These are phyloP conservation scores for Cenopis cana DNA, from an alignment of 2,888 invertebrate species.

Conservation along the genomic window DNA sequence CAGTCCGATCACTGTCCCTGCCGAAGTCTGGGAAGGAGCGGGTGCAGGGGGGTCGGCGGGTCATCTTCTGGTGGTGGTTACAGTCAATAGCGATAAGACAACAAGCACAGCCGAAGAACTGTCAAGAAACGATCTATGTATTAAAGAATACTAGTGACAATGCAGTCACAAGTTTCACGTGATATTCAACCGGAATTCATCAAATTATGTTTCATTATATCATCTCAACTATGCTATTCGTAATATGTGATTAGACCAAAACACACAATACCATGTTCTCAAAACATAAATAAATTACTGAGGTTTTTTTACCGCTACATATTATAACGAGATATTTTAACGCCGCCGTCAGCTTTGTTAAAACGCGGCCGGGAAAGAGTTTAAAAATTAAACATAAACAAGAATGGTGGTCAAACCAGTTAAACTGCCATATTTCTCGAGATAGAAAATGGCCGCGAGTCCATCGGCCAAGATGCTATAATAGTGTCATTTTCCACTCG, in stretches of 20 bases:
- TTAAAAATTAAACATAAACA: constrained; percentile 42
- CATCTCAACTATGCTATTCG: background rate
- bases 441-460: constrained; percentile 43
- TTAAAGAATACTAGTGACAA: constrained; percentile 60
- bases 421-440: constrained; percentile 44
- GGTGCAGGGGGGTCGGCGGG: constrained; percentile 58
- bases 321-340: constrained; percentile 16
- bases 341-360: constrained; percentile 19
- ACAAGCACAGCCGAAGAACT: constrained; percentile 68
- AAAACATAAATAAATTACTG: background rate
- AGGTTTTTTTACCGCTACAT: background rate
- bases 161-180: constrained; percentile 31
- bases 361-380: constrained; percentile 35
- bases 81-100: constrained; percentile 77
- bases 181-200: background rate
- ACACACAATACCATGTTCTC: no score
- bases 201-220: background rate
- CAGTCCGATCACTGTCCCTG: constrained; percentile 69
- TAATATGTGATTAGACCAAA: background rate
- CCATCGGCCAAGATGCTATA: constrained; percentile 43
- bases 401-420: constrained; percentile 45
- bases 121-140: constrained; percentile 72
- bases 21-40: constrained; percentile 56
- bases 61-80: constrained; percentile 67
- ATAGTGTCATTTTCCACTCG: constrained; percentile 44